Evolutionary conservation across 92 coral and sea anemone species (phyloP).

Genomic region (Actinernus sp.): DNA sequence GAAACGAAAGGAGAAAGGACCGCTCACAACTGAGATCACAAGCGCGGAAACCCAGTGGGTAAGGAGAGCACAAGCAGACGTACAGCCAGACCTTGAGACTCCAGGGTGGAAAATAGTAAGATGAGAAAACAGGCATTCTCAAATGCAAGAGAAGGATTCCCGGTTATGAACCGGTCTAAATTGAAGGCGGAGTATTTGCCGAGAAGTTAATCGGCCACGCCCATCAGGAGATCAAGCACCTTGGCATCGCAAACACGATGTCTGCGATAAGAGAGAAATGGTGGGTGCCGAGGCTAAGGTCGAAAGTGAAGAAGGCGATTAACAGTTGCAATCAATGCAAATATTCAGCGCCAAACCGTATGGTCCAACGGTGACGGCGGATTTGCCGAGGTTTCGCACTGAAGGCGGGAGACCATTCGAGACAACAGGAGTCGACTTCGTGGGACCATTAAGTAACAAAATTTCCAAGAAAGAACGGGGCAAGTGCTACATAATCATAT

Average conservation of each 20-base stretch:
- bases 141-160: no score
- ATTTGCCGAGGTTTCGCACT: constrained; percentile 1
- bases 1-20: constrained; percentile 31
- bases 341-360: constrained; percentile 46
- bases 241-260: constrained; percentile 72
- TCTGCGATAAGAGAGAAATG: constrained; percentile 63
- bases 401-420: no score
- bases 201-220: no score
- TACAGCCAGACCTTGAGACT: constrained; percentile 16
- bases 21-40: constrained; percentile 39
- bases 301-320: constrained; percentile 56
- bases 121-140: no score
- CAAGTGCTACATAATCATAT: constrained; percentile 48
- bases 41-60: constrained; percentile 40
- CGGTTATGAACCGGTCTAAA: no score
- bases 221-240: constrained; percentile 51
- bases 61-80: constrained; percentile 32
- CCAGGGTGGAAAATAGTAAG: constrained; percentile 52
- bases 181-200: no score
- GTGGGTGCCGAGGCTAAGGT: constrained; percentile 68
- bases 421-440: no score
- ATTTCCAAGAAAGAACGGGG: constrained; percentile 42
- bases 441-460: constrained; percentile 64
- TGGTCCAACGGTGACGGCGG: constrained; percentile 46
- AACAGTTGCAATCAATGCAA: constrained; percentile 57